Base-by-base conservation (phyloP, 2,888 invertebrate genomes). In the Dynastes maya region DNA sequence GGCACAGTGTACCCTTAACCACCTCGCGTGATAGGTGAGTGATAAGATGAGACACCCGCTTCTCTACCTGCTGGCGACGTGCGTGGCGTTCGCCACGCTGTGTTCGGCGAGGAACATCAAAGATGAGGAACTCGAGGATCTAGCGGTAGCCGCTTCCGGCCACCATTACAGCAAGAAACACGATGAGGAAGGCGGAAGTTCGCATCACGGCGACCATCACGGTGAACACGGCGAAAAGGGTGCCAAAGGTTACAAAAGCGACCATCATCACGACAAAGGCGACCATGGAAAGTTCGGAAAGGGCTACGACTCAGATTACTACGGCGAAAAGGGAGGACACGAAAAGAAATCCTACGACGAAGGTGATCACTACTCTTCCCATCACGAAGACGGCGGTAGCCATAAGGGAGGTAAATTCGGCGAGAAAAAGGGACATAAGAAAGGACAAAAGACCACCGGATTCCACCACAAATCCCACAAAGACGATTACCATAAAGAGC, bases 381-480 rank as follows among this genome's bases (percentile, higher is more conserved):
- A 93, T 83, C 91, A 93, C 80, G 92, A 92, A 37, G 93, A 92
- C 9, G 93, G 93, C 2, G 92, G 93, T 80, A 93, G 93, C 0
- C 92, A 92, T 76, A 92, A 94, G 82, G 93, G 92, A 0, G 92
- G 92, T 0, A 93, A 94, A 86, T 94, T 93, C 81, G 94, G 92
- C 0, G 94, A 94, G 87, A 94, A 94, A 85, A 93, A 94, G 82
- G 94, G 94, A 0, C 94, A 95, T 85, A 94, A 94, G 85, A 94
- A 94, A 83, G 95, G 95, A 5, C 94, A 94, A 85, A 94, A 94
- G 86, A 94, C 94, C 1, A 94, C 93, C 87, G 95, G 95, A 0
- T 94, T 93, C 88, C 94, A 95, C 89, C 94, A 95, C 89, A 94
- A 94, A 83, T 93, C 94, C 88, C 94, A 94, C 89, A 94, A 94